Conservation (phyloP, 2,888 invertebrate genomes). For the Smittia aterrima region DNA sequence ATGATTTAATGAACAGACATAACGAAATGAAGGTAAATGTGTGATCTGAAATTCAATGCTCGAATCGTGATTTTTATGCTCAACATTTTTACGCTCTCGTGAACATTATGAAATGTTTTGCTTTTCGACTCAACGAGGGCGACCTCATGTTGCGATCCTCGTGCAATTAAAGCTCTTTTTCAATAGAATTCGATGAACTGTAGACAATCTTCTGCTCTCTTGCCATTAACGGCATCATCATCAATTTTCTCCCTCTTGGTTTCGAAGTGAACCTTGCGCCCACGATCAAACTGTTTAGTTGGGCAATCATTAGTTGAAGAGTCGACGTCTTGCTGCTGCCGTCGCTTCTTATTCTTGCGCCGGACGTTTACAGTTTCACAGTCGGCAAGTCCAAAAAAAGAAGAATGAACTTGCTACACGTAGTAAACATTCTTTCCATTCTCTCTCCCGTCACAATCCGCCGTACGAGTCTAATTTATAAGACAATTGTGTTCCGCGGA, state of each 20-base stretch:
- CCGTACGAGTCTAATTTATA: constrained; percentile 9
- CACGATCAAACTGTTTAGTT: constrained; percentile 34
- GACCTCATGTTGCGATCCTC: background rate
- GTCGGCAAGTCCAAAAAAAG: background rate
- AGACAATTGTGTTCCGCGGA: constrained; percentile 9
- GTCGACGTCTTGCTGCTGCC: too few species aligned
- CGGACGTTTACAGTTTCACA: constrained; percentile 37
- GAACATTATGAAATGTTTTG: background rate
- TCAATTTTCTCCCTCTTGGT: constrained; percentile 6
- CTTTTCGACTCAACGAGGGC: background rate
- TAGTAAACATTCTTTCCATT: constrained; percentile 31
- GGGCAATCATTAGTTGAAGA: constrained; percentile 20
- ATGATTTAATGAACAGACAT: constrained; percentile 23
- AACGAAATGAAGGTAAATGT: constrained; percentile 11
- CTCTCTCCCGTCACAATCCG: background rate
- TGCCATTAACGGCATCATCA: constrained; percentile 36
- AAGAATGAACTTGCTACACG: constrained; percentile 38
- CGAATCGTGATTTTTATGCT: constrained; percentile 19
- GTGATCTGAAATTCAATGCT: constrained; percentile 33
- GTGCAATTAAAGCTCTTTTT: background rate
- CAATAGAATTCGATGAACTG: background rate
- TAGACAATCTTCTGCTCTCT: background rate
- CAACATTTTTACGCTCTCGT: background rate
- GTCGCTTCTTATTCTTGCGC: background rate
- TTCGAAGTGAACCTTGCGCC: constrained; percentile 25